Evolutionary conservation across 2,113 vertebrate species (phyloP), one percentile per base, ranked within the genome.

Genomic region (Chaetura pelagica): DNA sequence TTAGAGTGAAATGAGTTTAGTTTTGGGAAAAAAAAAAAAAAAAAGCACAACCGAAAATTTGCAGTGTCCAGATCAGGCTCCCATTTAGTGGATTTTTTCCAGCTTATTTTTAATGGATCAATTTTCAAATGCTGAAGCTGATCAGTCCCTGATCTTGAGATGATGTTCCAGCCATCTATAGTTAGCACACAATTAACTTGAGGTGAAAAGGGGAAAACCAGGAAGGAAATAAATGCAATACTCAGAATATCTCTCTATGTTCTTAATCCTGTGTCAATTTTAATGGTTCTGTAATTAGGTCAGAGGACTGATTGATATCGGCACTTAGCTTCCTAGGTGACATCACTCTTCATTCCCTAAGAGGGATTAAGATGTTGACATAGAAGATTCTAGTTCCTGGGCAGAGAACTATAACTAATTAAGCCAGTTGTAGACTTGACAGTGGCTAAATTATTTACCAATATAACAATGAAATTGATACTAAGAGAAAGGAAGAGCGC

Each of bases 271-370:
- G 4, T 92, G 89, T 91, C 89, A 93, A 4, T 83, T 93, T 96
- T 95, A 96, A 93, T 95, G 78, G 77, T 17, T 58, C 42, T 91
- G 35, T 94, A 94, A 89, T 87, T 92, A 94, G 94, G 87, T 93
- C 74, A 58, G 24, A 54, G 58, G 17, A 49, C 34, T 81, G 94
- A 91, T 61, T 87, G 84, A 58, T 93, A 91, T 49, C 64, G 87
- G 87, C 81, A 79, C 78, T 95, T 93, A 89, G 19, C 58, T 96
- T 89, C 49, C 35, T 79, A 59, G 49, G 35, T 96, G 75, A 93
- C 62, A 61, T 95, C 93, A 91, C 15, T 27, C 24, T 86, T 72
- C 44, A 10, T 68, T 84, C 73, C n/a, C 54, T 94, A 62, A 76
- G 35, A 66, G n/a, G 59, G 49, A 84, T 91, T 64, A 89, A 86